Evolutionary conservation across 2,113 vertebrate genomes (phyloP).

Genomic region (Bettongia penicillata): DNA sequence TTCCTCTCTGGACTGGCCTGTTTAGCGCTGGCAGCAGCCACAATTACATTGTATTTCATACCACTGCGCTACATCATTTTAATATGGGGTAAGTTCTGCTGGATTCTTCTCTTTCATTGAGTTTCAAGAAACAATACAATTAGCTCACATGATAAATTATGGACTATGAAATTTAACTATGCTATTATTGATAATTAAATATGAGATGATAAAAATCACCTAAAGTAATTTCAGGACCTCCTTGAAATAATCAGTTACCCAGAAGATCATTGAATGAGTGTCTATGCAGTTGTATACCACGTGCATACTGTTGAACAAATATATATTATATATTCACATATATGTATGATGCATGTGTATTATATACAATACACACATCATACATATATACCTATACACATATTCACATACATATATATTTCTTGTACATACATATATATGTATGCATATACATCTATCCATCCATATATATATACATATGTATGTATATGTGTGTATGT

Average conservation of each 20-base stretch:
- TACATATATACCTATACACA: no score
- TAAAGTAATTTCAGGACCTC: slow-evolving; percentile 55
- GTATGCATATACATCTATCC: no score
- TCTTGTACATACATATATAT: no score
- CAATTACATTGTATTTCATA: slow-evolving; percentile 88
- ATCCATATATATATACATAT: no score
- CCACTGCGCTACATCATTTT: slow-evolving; percentile 95
- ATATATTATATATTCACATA: slow-evolving; percentile 31
- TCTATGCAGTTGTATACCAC: slow-evolving; percentile 34
- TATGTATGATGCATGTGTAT: no score
- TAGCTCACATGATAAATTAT: slow-evolving; percentile 39
- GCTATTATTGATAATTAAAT: slow-evolving; percentile 64
- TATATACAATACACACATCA: no score
- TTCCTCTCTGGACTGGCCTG: slow-evolving; percentile 93
- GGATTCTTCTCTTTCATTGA: slow-evolving; percentile 7
- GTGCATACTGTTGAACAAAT: slow-evolving; percentile 53
- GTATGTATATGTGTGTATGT: background rate
- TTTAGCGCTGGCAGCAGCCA: slow-evolving; percentile 86
- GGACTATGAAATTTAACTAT: slow-evolving; percentile 60
- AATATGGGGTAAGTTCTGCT: slow-evolving; percentile 94
- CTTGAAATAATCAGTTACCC: slow-evolving; percentile 47
- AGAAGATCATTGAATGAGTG: background rate
- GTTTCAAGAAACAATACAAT: slow-evolving; percentile 62
- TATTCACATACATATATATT: no score
- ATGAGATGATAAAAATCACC: slow-evolving; percentile 48